phyloP scores from a whole-genome alignment of 2,888 invertebrate species.

The Orthosia cruda region DNA sequence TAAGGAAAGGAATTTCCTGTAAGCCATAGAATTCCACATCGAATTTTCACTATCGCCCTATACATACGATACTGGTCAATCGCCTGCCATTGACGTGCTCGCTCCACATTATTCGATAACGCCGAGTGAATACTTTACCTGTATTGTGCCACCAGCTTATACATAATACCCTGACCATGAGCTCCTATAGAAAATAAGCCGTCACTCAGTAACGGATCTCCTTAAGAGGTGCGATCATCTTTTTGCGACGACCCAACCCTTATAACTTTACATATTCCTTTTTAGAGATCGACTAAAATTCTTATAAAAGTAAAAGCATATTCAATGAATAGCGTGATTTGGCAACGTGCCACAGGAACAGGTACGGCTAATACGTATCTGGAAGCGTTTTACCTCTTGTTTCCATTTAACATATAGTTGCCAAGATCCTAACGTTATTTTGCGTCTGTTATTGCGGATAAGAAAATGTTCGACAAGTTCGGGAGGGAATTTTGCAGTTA shows the following conservation, averaged over 20 bases:
- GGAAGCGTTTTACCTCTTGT: slow-evolving; percentile 60
- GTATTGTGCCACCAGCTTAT: slow-evolving; percentile 69
- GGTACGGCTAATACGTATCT: slow-evolving; percentile 62
- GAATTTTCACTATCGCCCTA: slow-evolving; percentile 57
- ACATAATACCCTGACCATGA: slow-evolving; percentile 58
- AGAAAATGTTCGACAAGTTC: slow-evolving; percentile 47
- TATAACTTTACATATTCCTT: slow-evolving; percentile 68
- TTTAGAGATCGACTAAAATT: slow-evolving; percentile 59
- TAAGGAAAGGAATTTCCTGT: slow-evolving; percentile 51
- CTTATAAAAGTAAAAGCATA: slow-evolving; percentile 65
- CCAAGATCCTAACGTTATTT: slow-evolving; percentile 50
- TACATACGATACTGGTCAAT: slow-evolving; percentile 68
- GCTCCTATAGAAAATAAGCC: slow-evolving; percentile 63
- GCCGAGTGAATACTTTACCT: slow-evolving; percentile 71
- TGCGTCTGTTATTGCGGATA: slow-evolving; percentile 42
- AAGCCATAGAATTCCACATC: slow-evolving; percentile 37
- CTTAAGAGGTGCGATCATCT: slow-evolving; percentile 53
- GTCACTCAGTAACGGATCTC: slow-evolving; percentile 61
- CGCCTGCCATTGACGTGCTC: slow-evolving; percentile 66
- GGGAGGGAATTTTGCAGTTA: slow-evolving; percentile 15
- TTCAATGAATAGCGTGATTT: slow-evolving; percentile 65
- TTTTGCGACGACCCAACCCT: slow-evolving; percentile 63
- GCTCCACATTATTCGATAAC: slow-evolving; percentile 71
- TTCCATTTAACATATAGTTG: slow-evolving; percentile 63
- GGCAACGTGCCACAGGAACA: slow-evolving; percentile 61